Percentiles rank a stretch among this genome's conserved stretches.
These are phyloP conservation scores for Hyppa rectilinea DNA, from an alignment of 2,888 invertebrate genomes.

Conservation along the genomic window DNA sequence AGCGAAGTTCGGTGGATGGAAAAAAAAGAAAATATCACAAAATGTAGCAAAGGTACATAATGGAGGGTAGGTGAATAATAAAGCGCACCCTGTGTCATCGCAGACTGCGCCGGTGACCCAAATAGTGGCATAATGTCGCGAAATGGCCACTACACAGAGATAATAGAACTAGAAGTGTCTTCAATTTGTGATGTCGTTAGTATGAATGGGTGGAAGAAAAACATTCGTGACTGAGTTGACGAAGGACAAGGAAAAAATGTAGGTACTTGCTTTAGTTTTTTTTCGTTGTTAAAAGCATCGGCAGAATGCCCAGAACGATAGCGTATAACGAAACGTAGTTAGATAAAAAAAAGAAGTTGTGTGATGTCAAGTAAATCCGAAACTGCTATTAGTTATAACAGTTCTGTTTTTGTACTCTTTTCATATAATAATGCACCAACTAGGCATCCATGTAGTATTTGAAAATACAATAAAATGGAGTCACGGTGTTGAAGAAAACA, in stretches of 20 bases:
- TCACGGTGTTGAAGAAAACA: slow-evolving; percentile 35
- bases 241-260: neutral
- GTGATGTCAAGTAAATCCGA: neutral
- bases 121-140: slow-evolving; percentile 83
- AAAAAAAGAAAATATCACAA: slow-evolving; percentile 57
- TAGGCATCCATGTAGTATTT: slow-evolving; percentile 4
- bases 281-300: neutral
- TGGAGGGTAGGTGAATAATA: slow-evolving; percentile 79
- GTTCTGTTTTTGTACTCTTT: neutral
- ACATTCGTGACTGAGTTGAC: neutral
- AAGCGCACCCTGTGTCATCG: slow-evolving; percentile 80
- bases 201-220: slow-evolving; percentile 9
- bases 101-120: slow-evolving; percentile 85
- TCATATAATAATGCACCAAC: neutral
- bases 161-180: slow-evolving; percentile 62
- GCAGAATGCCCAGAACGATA: neutral
- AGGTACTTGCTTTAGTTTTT: neutral
- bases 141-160: slow-evolving; percentile 78
- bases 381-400: neutral
- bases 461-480: slow-evolving; percentile 17
- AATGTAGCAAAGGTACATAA: slow-evolving; percentile 64
- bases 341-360: neutral
- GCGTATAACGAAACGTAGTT: neutral
- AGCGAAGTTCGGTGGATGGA: slow-evolving; percentile 54
- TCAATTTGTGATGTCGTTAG: slow-evolving; percentile 21